Evolutionary conservation across 2,888 invertebrate genomes (phyloP).

Genomic region (Melipona beecheii): DNA sequence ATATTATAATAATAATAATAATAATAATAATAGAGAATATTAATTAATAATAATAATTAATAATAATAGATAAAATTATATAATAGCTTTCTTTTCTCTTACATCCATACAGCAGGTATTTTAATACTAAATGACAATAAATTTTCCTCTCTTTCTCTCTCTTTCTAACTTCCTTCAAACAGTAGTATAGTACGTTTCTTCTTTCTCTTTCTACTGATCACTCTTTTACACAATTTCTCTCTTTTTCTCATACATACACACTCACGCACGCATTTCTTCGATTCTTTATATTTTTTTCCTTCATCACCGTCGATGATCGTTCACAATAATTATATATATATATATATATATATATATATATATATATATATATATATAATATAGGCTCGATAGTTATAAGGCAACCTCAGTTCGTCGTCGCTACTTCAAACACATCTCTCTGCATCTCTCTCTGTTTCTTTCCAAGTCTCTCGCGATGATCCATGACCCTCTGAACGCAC

Average conservation of each 20-base stretch:
- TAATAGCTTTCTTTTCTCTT: conserved; percentile 81
- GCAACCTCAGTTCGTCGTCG: conserved; percentile 65
- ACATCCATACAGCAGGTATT: conserved; percentile 78
- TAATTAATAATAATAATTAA: conserved; percentile 80
- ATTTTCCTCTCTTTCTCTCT: conserved; percentile 42
- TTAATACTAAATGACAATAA: conserved; percentile 75
- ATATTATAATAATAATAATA: conserved; percentile 78
- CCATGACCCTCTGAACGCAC: conserved; percentile 25
- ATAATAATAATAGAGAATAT: conserved; percentile 79
- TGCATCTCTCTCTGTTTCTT: not conserved
- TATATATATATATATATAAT: conserved; percentile 30
- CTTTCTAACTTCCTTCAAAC: conserved; percentile 65
- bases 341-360: conserved; percentile 53
- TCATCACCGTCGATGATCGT: conserved; percentile 52
- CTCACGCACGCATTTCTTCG: not conserved
- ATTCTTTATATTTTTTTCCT: conserved; percentile 34
- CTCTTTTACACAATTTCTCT: conserved; percentile 6
- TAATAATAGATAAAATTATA: conserved; percentile 83
- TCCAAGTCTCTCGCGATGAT: conserved; percentile 40
- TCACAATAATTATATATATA: conserved; percentile 52
- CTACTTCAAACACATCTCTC: conserved; percentile 32
- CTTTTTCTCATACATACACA: not conserved
- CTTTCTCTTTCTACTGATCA: conserved; percentile 55
- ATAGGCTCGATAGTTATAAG: conserved; percentile 66
- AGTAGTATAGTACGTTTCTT: conserved; percentile 61